A percentile compares a stretch with the other conserved stretches of the same genome.
These are phyloP conservation scores for Eutolmus rufibarbis DNA, from an alignment of 2,888 invertebrate species.

Conservation along the genomic window DNA sequence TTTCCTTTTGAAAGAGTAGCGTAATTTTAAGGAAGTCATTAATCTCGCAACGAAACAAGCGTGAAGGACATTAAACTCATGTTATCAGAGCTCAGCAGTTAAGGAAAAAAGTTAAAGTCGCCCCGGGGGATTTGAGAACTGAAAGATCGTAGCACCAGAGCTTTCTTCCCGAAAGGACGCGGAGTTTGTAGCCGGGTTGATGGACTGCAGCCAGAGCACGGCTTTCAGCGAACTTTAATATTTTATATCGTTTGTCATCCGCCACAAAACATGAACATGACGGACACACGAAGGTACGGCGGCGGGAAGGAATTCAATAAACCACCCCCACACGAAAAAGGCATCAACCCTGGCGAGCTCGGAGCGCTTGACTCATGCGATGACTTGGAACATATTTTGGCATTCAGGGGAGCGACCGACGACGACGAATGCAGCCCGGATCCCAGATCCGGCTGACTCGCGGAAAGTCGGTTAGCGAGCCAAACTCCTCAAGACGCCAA, in stretches of 20 bases:
- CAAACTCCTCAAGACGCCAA: background rate
- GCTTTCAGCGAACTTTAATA: slow-evolving; percentile 29
- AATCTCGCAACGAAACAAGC: background rate
- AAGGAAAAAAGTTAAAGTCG: background rate
- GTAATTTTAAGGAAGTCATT: background rate
- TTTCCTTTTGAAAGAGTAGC: background rate
- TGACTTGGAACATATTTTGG: slow-evolving; percentile 21
- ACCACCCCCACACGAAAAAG: background rate
- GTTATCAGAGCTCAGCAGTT: background rate
- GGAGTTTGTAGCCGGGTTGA: background rate
- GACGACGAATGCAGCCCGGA: background rate
- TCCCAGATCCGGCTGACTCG: background rate
- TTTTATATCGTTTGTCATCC: slow-evolving; percentile 7
- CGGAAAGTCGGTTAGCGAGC: background rate
- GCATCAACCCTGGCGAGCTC: background rate
- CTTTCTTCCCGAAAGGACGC: background rate
- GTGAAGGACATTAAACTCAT: background rate
- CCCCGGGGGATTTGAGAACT: background rate
- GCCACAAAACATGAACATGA: background rate
- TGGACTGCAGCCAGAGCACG: background rate
- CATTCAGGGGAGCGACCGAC: background rate
- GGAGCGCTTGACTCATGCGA: slow-evolving; percentile 12
- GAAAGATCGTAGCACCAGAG: background rate
- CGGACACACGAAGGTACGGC: background rate
- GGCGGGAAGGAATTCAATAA: slow-evolving; percentile 4